These are phyloP conservation scores for Dolichoris vasculosae DNA, from an alignment of 1,140 invertebrate genomes.

Conservation along the genomic window DNA sequence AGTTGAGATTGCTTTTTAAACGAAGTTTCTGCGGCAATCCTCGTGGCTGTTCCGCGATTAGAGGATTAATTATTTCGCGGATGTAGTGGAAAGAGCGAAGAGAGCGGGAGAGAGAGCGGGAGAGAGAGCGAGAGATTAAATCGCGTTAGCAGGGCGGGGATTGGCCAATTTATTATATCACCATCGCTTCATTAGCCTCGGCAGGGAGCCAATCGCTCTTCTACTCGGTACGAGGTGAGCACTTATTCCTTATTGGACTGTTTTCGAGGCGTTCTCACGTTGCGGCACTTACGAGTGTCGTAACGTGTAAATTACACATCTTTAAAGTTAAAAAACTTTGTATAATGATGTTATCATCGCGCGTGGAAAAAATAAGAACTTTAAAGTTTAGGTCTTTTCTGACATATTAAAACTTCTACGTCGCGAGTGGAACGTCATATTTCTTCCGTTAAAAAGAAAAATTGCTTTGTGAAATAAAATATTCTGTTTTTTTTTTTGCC, in stretches of 20 bases:
- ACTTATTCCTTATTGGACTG: constrained; percentile 12
- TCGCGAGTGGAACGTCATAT: background rate
- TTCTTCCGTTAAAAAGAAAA: background rate
- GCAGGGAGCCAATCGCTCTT: constrained; percentile 53
- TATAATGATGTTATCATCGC: background rate
- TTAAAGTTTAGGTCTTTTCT: background rate
- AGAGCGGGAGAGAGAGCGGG: background rate
- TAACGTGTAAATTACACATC: background rate
- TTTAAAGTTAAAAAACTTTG: background rate
- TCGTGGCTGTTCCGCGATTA: constrained; percentile 58
- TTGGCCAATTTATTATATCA: constrained; percentile 61
- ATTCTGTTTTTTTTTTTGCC: background rate
- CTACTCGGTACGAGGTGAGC: background rate
- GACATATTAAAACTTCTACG: background rate
- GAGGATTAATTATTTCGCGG: constrained; percentile 65
- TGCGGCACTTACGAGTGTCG: background rate
- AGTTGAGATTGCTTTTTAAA: constrained; percentile 64
- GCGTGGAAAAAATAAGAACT: background rate
- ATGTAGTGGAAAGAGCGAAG: constrained; percentile 23
- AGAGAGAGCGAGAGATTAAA: constrained; percentile 49
- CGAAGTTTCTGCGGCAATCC: constrained; percentile 50
- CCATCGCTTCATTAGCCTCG: constrained; percentile 58
- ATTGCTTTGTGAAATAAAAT: background rate
- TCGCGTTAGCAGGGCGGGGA: constrained; percentile 53
- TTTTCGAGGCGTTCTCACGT: background rate